These are phyloP conservation scores for Heliopora coerulea DNA, from an alignment of 92 coral and sea anemone genomes.

Conservation along the genomic window DNA sequence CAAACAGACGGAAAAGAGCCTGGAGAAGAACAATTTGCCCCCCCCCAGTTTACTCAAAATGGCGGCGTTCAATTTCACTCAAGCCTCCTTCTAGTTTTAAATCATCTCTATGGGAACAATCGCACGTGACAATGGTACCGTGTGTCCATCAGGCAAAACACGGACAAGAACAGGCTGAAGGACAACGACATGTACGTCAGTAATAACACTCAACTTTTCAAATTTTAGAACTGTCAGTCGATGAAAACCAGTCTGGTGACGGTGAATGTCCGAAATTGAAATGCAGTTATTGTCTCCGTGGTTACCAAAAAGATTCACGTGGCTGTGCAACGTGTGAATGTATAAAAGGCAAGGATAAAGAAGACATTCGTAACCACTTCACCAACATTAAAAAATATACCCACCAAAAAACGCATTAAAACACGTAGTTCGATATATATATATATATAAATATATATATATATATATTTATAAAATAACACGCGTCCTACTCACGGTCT, in stretches of 20 bases:
- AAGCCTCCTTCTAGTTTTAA: too few species aligned
- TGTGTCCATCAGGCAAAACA: too few species aligned
- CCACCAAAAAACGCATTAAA: neutral
- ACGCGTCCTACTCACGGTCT: too few species aligned
- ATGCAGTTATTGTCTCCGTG: conserved; percentile 62
- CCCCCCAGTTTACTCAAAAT: too few species aligned
- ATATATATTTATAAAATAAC: neutral
- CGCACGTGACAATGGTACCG: too few species aligned
- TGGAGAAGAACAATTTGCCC: too few species aligned
- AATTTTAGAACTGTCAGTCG: conserved; percentile 15
- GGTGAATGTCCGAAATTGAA: conserved; percentile 47
- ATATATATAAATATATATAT: neutral
- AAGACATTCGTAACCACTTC: neutral
- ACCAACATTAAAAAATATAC: neutral
- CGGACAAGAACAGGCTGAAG: too few species aligned
- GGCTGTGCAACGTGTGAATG: conserved; percentile 75
- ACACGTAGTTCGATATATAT: neutral
- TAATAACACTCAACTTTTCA: too few species aligned
- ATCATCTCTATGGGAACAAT: too few species aligned
- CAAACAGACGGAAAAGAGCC: too few species aligned
- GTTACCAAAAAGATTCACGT: conserved; percentile 48
- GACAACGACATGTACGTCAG: too few species aligned
- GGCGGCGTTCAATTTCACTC: too few species aligned
- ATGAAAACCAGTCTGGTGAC: conserved; percentile 7
- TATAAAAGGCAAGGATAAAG: conserved; percentile 34